A percentile compares a stretch with the other conserved stretches of the same genome.
These are phyloP conservation scores for Apodemia hepburni DNA, from an alignment of 2,888 invertebrate genomes.

Conservation along the genomic window DNA sequence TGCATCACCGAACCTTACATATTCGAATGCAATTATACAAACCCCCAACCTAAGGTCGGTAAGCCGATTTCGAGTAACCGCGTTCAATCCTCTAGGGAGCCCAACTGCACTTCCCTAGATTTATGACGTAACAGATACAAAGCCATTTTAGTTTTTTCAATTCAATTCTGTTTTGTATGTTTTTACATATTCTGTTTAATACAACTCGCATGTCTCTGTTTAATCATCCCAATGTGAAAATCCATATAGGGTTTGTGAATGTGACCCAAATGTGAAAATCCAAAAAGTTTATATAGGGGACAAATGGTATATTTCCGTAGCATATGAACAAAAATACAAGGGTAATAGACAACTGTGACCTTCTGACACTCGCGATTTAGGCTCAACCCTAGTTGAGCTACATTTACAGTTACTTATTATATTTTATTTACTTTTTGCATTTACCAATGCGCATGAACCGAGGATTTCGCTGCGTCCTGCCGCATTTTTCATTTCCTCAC, in stretches of 20 bases:
- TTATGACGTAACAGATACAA: slow-evolving; percentile 39
- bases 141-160: slow-evolving; percentile 28
- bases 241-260: no score
- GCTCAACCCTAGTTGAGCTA: no score
- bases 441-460: no score
- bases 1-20: slow-evolving; percentile 41
- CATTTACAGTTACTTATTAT: no score
- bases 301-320: no score
- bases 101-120: slow-evolving; percentile 41
- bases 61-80: slow-evolving; percentile 72
- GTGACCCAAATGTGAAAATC: background rate
- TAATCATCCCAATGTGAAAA: background rate
- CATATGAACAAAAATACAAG: no score
- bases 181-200: background rate
- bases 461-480: no score
- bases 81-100: slow-evolving; percentile 60
- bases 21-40: slow-evolving; percentile 60
- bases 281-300: no score
- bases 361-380: no score
- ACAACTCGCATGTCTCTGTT: background rate
- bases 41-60: slow-evolving; percentile 52
- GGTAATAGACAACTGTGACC: no score
- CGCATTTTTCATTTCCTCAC: no score
- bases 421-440: no score
- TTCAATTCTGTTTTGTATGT: slow-evolving; percentile 8